Conservation (phyloP, 2,888 invertebrate genomes). For the Netelia fuscicornis region DNA sequence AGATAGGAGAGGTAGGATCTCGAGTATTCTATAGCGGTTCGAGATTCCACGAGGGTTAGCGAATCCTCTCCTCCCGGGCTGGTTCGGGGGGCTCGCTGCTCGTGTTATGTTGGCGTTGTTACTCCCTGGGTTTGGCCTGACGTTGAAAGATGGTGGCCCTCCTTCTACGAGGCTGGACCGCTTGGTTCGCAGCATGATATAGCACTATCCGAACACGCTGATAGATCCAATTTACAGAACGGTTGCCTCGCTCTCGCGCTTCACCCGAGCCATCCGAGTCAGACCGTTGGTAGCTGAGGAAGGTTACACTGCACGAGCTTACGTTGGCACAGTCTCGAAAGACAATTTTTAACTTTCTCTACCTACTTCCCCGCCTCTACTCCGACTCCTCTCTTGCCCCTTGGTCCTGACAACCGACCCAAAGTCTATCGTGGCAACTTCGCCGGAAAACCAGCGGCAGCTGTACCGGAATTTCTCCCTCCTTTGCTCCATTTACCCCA, state of each 20-base stretch:
- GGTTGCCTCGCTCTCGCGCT: constrained; percentile 29
- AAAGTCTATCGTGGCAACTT: constrained; percentile 76
- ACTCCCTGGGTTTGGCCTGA: constrained; percentile 76
- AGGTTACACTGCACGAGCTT: constrained; percentile 36
- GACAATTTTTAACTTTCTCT: constrained; percentile 71
- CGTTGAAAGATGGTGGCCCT: constrained; percentile 83
- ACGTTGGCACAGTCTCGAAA: constrained; percentile 64
- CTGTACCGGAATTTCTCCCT: constrained; percentile 49
- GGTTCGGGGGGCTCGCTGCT: constrained; percentile 42
- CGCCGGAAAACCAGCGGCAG: constrained; percentile 44
- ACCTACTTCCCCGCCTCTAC: constrained; percentile 32
- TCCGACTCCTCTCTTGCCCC: not conserved
- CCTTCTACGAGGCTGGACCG: constrained; percentile 79
- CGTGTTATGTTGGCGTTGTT: constrained; percentile 70
- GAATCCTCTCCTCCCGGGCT: constrained; percentile 63
- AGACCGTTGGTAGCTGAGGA: constrained; percentile 40
- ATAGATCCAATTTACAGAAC: constrained; percentile 84
- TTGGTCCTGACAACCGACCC: not conserved
- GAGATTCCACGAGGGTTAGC: constrained; percentile 71
- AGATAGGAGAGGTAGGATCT: constrained; percentile 37
- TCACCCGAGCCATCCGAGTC: constrained; percentile 53
- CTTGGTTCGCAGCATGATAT: constrained; percentile 82
- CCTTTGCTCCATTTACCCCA: constrained; percentile 12
- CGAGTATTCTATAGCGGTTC: constrained; percentile 28
- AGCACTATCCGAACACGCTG: constrained; percentile 83